Percentiles rank a stretch among this genome's conserved stretches.
Conservation (phyloP, 2,797 vertebrate genomes). For the Chromis chromis region DNA sequence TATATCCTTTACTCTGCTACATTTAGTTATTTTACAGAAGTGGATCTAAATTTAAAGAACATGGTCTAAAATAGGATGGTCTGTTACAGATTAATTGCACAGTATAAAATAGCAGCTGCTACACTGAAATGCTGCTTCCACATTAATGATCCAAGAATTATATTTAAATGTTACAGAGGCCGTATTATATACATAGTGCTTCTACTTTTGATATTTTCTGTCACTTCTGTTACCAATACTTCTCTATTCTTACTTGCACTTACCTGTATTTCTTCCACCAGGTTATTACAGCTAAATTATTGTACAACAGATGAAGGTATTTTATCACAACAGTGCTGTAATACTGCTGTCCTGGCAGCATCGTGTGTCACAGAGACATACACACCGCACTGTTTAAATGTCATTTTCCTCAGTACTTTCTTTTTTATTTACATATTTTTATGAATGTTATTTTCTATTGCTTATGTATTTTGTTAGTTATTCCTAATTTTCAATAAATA, state of each 20-base stretch:
- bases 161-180: not conserved
- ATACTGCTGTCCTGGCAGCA: not conserved
- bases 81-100: not conserved
- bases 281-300: not conserved
- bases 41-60: too few species aligned
- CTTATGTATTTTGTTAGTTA: too few species aligned
- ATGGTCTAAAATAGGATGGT: not conserved
- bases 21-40: not conserved
- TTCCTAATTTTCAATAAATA: conserved; percentile 15
- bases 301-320: not conserved
- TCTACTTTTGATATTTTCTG: not conserved
- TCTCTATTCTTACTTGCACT: not conserved
- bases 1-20: not conserved
- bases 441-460: not conserved
- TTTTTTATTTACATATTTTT: not conserved
- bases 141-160: too few species aligned
- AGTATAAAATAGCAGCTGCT: not conserved
- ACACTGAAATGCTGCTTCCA: not conserved
- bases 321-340: not conserved
- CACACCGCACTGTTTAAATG: not conserved
- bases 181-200: not conserved
- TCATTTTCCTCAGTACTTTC: not conserved
- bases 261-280: not conserved
- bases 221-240: not conserved
- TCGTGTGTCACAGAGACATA: too few species aligned